Evolutionary conservation across 1,140 invertebrate genomes (phyloP), one percentile per base, ranked within the genome.

Genomic region (Brachionus rotundiformis): DNA sequence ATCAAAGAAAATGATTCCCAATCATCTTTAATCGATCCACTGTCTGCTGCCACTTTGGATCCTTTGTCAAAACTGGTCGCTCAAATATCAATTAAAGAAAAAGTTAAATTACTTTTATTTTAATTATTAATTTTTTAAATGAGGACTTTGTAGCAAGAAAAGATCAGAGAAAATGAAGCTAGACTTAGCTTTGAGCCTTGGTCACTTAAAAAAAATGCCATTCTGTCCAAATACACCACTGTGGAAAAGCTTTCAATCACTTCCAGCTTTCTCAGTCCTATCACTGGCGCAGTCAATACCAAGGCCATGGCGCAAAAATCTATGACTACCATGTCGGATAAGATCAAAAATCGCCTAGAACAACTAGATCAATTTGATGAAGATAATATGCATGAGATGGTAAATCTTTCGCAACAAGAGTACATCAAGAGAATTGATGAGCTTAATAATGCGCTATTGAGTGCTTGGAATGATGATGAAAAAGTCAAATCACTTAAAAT

Each of bases 401-500:
- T 89, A 33, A 93, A 95, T 85, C 89, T 98, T 39, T 93, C 92
- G 4, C 95, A 97, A 86, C 92, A 95, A 85, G 95, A 98, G 86
- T 98, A 95, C 89, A 92, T 94, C 0, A 90, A 90, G 27, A 90
- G 93, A 83, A 94, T 98, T 81, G 93, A 95, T 84, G 92, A 95
- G 87, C 89, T 98, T 2, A 95, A 95, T 88, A 92, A 92, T 85
- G 94, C 95, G 87, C 89, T 98, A 13, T 92, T 93, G 29, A 86
- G 90, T 86, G 94, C 95, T 0, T 98, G 96, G 96, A 92, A 95
- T 84, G 91, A 92, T 36, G 95, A 98, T 89, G 94, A 96, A 86
- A 90, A 95, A 84, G 96, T 98, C 0, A 96, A 95, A 90, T 93
- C 95, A 6, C 90, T 98, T 3, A 98, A 98, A 91, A 98, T 98